Evolutionary conservation across 30 jellyfish, hydroid and myxozoan species (phyloP), one percentile per base, ranked within the genome.

Genomic region (Rhopilema esculentum): DNA sequence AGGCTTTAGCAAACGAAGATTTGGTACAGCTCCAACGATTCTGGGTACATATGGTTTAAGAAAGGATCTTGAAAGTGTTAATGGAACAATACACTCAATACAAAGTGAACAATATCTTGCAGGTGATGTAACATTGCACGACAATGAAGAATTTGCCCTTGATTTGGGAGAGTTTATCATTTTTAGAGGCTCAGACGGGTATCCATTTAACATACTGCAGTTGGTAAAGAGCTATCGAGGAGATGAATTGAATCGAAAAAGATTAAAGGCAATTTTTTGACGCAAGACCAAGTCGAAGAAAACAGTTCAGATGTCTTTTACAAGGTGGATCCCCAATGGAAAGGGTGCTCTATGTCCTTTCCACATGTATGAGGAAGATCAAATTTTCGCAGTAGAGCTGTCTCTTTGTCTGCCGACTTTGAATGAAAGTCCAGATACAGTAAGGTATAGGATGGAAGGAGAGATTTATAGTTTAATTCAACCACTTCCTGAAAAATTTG

Each of bases 101-200:
- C 78, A 67, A 67, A 67, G 48, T 0, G 78, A 67, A 27, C 29
- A 24, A 27, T 0, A 0, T 67, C 78, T 0, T 17, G 48, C 78
- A 22, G 48, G 19, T 67, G 78, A 67, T 18, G 0, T 20, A 22
- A 67, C 48, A 22, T 27, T 67, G 48, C 68, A 53, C 0, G 68
- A 53, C 68, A 53, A 53, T 0, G 68, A 53, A 53, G 68, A 53
- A 53, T 67, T n/a, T 67, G 78, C 78, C 24, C 48, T 67, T 67
- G 48, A 67, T 17, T 22, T 27, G 29, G 78, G 78, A 27, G 78
- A 67, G 48, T n/a, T 67, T 67, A 27, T 67, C 78, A 27, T 67
- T 67, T 27, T 67, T 27, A 67, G 78, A 67, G 78, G 78, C 29
- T 67, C 78, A n/a, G 78, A 67, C 48, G 78, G 78, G 48, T 67